Evolutionary conservation across 2,113 vertebrate genomes (phyloP).

Genomic region (Xenotilapia caudafasciata): DNA sequence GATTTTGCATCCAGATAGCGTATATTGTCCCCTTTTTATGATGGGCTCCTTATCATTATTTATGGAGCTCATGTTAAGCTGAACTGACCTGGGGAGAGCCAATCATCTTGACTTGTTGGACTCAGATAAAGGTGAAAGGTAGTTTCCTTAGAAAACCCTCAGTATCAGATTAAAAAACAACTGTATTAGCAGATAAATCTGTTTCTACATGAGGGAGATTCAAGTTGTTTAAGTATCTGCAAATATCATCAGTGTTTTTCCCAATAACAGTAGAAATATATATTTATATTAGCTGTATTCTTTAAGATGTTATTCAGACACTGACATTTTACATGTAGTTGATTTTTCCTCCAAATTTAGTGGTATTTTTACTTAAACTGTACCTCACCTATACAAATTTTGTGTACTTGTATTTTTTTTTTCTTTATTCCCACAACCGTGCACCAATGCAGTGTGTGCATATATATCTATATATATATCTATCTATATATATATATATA

Average conservation of each 20-base stretch:
- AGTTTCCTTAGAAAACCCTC: not conserved
- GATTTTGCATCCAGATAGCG: not conserved
- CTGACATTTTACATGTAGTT: not conserved
- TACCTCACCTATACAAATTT: not conserved
- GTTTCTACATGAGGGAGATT: not conserved
- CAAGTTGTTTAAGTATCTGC: not conserved
- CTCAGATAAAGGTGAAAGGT: slow-evolving; percentile 1
- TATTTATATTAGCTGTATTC: not conserved
- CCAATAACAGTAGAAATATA: not conserved
- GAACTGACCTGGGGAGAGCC: not conserved
- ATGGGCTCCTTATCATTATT: not conserved
- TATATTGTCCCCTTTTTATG: slow-evolving; percentile 11
- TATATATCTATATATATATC: no score
- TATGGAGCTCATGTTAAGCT: not conserved
- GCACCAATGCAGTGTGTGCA: not conserved
- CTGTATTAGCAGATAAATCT: not conserved
- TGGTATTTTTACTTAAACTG: not conserved
- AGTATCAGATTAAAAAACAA: not conserved
- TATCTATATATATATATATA: no score
- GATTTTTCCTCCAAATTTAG: not conserved
- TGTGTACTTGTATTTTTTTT: not conserved
- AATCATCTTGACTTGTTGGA: not conserved
- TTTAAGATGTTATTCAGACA: not conserved
- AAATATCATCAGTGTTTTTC: not conserved
- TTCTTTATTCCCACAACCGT: not conserved